Evolutionary conservation across 1,140 invertebrate genomes (phyloP), one percentile per base, ranked within the genome.

Genomic region (Mizuhopecten yessoensis): DNA sequence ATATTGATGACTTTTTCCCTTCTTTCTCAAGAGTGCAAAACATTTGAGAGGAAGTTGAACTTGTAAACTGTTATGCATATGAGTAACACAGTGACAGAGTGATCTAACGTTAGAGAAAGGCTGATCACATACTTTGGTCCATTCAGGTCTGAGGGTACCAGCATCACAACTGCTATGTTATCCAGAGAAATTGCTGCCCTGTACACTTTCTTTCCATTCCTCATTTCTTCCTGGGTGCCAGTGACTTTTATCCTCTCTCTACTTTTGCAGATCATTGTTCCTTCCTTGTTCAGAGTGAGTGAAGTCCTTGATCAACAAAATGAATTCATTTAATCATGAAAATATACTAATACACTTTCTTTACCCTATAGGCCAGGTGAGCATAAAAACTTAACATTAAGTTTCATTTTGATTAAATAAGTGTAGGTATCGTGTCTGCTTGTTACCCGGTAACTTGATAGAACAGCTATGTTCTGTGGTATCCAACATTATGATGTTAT

Each of bases 151-250:
- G 57, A 7, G 1, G 57, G 57, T 29, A 75, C 57, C n/a, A 75
- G 29, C 57, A 75, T 29, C 17, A 75, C 17, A 75, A 75, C 57
- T 29, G 57, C 17, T 75, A 75, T 75, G n/a, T 75, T 75, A 17
- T 75, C 57, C n/a, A 75, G 57, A 17, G 23, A 75, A 75, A 75
- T 7, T 17, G 57, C 57, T 3, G 57, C 57, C n/a, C 57, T 75
- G n/a, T 75, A 75, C 23, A 75, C n/a, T 75, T 75, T n/a, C 57
- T 75, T 75, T 17, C 57, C 57, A 75, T 75, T n/a, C n/a, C 57
- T 9, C 5, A 75, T 7, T 29, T 75, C 57, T 29, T 17, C 29
- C 57, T 75, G 57, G 57, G 57, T 75, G 29, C 57, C 57, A 17
- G 57, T 75, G 29, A 75, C 57, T 75, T 75, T 75, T 9, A 75